Conservation (phyloP, 1,140 invertebrate species). For the Metaphire vulgaris region DNA sequence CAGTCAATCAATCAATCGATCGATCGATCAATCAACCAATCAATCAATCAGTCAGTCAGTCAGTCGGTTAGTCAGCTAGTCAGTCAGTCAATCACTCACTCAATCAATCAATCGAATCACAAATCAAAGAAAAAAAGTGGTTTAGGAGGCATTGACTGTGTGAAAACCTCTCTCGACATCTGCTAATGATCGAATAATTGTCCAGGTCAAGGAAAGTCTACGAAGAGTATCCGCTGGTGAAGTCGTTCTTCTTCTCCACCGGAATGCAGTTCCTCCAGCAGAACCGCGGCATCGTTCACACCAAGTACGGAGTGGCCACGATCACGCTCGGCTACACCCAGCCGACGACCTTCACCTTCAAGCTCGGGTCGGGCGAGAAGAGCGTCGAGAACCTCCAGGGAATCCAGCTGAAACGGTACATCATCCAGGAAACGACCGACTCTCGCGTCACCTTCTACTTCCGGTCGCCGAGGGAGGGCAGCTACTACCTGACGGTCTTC, state of each 20-base stretch:
- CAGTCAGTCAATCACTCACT: no score
- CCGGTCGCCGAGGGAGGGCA: constrained; percentile 44
- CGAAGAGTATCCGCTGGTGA: constrained; percentile 51
- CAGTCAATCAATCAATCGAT: no score
- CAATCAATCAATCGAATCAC: no score
- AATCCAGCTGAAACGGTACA: constrained; percentile 47
- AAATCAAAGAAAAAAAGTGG: no score
- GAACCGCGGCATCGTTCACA: constrained; percentile 42
- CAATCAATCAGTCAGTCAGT: no score
- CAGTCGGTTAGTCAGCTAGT: no score
- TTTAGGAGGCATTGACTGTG: no score
- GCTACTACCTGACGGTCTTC: constrained; percentile 52
- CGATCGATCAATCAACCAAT: no score
- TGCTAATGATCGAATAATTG: no score
- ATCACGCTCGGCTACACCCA: constrained; percentile 48
- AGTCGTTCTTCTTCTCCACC: constrained; percentile 52
- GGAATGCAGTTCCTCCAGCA: constrained; percentile 51
- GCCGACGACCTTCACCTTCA: constrained; percentile 51
- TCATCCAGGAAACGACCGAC: constrained; percentile 48
- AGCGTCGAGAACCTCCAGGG: constrained; percentile 44
- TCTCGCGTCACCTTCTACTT: constrained; percentile 47
- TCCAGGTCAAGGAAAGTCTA: no score
- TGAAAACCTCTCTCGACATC: no score
- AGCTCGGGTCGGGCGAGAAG: constrained; percentile 44
- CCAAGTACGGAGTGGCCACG: constrained; percentile 44